Evolutionary conservation across 2,113 vertebrate species (phyloP).

Genomic region (Arothron firmamentum): DNA sequence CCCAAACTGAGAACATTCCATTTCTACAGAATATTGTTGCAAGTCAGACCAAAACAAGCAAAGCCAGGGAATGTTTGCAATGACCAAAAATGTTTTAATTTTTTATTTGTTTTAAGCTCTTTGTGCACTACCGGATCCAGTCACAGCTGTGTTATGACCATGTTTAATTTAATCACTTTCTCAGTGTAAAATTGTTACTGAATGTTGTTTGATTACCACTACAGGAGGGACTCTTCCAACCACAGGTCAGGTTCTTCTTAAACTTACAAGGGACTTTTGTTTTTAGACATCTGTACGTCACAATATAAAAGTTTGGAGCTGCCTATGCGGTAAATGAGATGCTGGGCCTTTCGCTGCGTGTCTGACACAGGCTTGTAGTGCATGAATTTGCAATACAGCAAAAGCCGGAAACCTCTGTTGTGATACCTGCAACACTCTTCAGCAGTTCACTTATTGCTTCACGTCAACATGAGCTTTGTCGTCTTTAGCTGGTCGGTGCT

Average conservation of each 20-base stretch:
- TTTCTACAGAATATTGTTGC: slow-evolving; percentile 16
- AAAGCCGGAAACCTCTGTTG: slow-evolving; percentile 27
- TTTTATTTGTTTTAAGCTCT: slow-evolving; percentile 19
- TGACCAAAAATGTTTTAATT: slow-evolving; percentile 58
- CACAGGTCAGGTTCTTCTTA: slow-evolving; percentile 7
- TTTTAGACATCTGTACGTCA: slow-evolving; percentile 46
- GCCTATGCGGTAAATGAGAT: slow-evolving; percentile 37
- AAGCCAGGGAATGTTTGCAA: slow-evolving; percentile 26
- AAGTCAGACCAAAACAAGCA: slow-evolving; percentile 24
- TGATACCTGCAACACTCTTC: slow-evolving; percentile 30
- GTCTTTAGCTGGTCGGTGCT: slow-evolving; percentile 48
- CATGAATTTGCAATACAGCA: slow-evolving; percentile 48
- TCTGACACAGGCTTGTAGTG: slow-evolving; percentile 40
- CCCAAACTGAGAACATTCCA: slow-evolving; percentile 24
- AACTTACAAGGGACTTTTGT: slow-evolving; percentile 30
- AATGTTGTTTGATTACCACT: slow-evolving; percentile 33
- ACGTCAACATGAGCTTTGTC: slow-evolving; percentile 53
- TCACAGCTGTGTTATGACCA: slow-evolving; percentile 4
- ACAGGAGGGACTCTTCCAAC: slow-evolving; percentile 11
- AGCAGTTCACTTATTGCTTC: slow-evolving; percentile 44
- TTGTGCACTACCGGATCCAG: slow-evolving; percentile 55
- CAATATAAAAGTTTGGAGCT: slow-evolving; percentile 35
- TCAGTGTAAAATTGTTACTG: slow-evolving; percentile 35
- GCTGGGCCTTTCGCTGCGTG: slow-evolving; percentile 19
- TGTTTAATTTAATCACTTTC: slow-evolving; percentile 20